Conservation (phyloP, 2,113 vertebrate genomes). For the Chitala chitala region DNA sequence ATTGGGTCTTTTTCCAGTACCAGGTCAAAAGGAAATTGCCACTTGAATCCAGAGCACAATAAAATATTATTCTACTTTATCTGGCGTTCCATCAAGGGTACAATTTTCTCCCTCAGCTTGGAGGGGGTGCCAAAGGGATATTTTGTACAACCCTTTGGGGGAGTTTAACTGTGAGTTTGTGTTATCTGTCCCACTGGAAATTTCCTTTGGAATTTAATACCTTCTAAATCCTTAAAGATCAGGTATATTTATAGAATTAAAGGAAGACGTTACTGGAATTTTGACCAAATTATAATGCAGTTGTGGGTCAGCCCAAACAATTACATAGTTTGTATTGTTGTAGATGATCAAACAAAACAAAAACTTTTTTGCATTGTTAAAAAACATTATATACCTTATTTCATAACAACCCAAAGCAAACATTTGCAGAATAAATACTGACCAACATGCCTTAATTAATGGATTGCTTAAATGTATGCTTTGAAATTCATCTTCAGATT, state of each 20-base stretch:
- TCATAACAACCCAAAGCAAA: not conserved
- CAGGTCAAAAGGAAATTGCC: not conserved
- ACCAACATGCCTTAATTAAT: too few species aligned
- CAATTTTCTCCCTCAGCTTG: not conserved
- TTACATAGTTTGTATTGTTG: too few species aligned
- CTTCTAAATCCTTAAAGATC: slow-evolving; percentile 23
- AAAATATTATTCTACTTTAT: not conserved
- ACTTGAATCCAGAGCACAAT: too few species aligned
- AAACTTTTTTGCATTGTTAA: too few species aligned
- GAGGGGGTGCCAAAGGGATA: not conserved
- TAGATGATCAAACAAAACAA: too few species aligned
- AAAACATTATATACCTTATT: too few species aligned
- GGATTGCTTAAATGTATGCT: too few species aligned
- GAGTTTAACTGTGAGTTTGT: not conserved
- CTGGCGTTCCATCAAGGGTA: slow-evolving; percentile 26
- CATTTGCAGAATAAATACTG: too few species aligned
- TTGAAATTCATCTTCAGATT: too few species aligned
- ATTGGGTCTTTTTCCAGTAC: slow-evolving; percentile 31
- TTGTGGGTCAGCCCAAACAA: too few species aligned
- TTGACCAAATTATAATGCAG: slow-evolving; percentile 16
- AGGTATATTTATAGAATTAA: slow-evolving; percentile 24
- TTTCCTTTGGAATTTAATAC: slow-evolving; percentile 19
- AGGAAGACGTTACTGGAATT: not conserved
- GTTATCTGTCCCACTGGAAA: slow-evolving; percentile 11
- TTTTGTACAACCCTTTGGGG: slow-evolving; percentile 27